Evolutionary conservation across 1,140 invertebrate genomes (phyloP).

Genomic region (Glossosoma conforme): DNA sequence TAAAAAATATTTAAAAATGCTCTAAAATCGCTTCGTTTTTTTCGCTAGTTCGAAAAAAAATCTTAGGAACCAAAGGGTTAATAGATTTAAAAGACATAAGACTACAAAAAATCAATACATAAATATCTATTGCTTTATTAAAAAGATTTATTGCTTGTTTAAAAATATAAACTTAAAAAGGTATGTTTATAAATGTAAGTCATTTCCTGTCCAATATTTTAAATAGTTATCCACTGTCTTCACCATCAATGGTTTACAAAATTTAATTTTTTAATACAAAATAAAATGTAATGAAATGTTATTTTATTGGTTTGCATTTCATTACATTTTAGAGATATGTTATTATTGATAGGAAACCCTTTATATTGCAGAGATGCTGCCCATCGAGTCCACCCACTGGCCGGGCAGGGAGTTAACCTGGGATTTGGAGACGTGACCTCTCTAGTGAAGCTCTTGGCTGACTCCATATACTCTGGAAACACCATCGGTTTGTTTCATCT

Average conservation of each 20-base stretch:
- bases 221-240: not conserved
- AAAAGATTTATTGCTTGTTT: too few relatives aligned
- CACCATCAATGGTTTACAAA: not conserved
- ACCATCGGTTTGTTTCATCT: constrained; percentile 66
- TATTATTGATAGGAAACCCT: not conserved
- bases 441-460: constrained; percentile 64
- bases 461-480: constrained; percentile 67
- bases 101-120: too few relatives aligned
- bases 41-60: too few relatives aligned
- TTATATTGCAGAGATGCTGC: constrained; percentile 77
- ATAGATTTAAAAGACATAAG: too few relatives aligned
- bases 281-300: not conserved
- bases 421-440: constrained; percentile 88
- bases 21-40: too few relatives aligned
- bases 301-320: too few relatives aligned
- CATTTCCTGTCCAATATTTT: too few relatives aligned
- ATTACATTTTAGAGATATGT: not conserved
- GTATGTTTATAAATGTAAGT: too few relatives aligned
- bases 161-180: too few relatives aligned
- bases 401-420: constrained; percentile 96
- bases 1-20: too few relatives aligned
- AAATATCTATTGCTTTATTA: too few relatives aligned
- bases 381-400: constrained; percentile 92
- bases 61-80: too few relatives aligned
- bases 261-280: not conserved